A percentile compares a stretch with the other conserved stretches of the same genome.
Conservation (phyloP, 1,140 invertebrate genomes). For the Anastrepha obliqua region DNA sequence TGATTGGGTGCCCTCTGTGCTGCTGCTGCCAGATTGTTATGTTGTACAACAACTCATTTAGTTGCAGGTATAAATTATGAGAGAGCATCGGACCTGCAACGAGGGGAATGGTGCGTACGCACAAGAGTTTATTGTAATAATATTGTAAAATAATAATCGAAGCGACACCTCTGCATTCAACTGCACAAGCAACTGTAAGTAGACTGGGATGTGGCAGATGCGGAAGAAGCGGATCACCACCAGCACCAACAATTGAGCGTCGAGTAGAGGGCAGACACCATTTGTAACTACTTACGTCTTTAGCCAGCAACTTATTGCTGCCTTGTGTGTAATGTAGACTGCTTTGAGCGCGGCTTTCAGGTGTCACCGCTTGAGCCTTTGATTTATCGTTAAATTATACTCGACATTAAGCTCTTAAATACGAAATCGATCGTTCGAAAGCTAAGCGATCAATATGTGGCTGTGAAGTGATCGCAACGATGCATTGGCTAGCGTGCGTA, state of each 20-base stretch:
- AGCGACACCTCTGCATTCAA: slow-evolving; percentile 4
- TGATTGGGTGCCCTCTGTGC: not conserved
- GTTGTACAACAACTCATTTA: not conserved
- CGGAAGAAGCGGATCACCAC: not conserved
- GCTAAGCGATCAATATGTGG: not conserved
- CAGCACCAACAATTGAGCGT: not conserved
- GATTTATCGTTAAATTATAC: slow-evolving; percentile 73
- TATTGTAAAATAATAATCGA: slow-evolving; percentile 8
- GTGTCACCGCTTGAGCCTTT: slow-evolving; percentile 66
- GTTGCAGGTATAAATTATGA: not conserved
- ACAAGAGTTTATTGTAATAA: not conserved
- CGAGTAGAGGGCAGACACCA: not conserved
- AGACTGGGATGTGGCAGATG: not conserved
- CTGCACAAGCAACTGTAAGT: not conserved
- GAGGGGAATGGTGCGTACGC: not conserved
- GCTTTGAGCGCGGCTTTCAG: not conserved
- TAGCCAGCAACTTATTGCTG: not conserved
- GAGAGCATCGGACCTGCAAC: not conserved
- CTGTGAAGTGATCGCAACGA: not conserved
- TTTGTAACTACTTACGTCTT: slow-evolving; percentile 32
- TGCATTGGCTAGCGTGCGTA: not conserved
- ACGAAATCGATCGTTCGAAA: slow-evolving; percentile 38
- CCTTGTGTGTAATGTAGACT: not conserved
- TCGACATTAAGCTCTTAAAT: slow-evolving; percentile 69
- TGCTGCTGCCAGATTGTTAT: not conserved